phyloP scores from a whole-genome alignment of 37 sponge, comb jelly and placozoan genomes.

The Petrosia ficiformis region DNA sequence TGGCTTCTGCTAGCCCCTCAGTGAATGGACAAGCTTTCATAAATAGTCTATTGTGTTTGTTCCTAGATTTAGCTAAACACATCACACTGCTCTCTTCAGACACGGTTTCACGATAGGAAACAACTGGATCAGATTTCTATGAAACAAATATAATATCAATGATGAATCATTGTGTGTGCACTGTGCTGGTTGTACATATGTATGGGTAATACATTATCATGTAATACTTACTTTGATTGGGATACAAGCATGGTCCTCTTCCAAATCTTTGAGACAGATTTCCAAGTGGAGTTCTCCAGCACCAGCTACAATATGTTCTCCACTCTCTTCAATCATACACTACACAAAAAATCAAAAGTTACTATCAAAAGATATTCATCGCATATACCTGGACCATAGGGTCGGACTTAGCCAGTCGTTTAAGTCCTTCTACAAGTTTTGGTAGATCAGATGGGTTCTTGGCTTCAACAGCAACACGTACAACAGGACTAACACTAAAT shows the following conservation, averaged over 20 bases:
- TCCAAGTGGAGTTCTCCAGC: constrained; percentile 78
- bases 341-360: not conserved
- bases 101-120: constrained; percentile 71
- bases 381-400: constrained; percentile 58
- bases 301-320: constrained; percentile 78
- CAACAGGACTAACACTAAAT: constrained; percentile 73
- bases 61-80: constrained; percentile 74
- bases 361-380: not conserved
- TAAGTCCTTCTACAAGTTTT: constrained; percentile 75
- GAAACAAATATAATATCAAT: constrained; percentile 6
- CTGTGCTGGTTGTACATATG: too few relatives aligned
- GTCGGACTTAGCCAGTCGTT: constrained; percentile 69
- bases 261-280: constrained; percentile 77
- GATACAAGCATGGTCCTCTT: constrained; percentile 74
- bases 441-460: constrained; percentile 73
- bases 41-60: constrained; percentile 70
- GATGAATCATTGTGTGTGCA: too few relatives aligned
- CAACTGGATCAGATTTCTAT: constrained; percentile 81
- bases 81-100: constrained; percentile 13
- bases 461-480: constrained; percentile 73
- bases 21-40: constrained; percentile 46
- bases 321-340: constrained; percentile 56
- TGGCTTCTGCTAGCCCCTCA: constrained; percentile 54
- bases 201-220: too few relatives aligned
- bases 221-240: constrained; percentile 57